phyloP scores from a whole-genome alignment of 2,797 vertebrate genomes.

The Anguilla anguilla region DNA sequence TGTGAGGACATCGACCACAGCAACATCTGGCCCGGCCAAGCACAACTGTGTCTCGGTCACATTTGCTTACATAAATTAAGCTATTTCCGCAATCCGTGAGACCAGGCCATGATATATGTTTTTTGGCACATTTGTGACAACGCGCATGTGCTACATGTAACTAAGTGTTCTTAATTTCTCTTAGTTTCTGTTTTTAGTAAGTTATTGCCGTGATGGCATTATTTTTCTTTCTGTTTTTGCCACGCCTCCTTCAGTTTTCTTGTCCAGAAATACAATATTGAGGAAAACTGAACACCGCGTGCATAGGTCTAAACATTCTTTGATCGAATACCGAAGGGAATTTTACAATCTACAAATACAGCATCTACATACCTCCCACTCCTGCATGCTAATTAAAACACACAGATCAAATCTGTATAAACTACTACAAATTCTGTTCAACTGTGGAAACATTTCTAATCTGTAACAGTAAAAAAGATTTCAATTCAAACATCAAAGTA shows the following conservation, averaged over 20 bases:
- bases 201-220: not conserved
- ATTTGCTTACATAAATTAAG: slow-evolving; percentile 72
- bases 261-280: not conserved
- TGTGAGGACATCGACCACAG: slow-evolving; percentile 74
- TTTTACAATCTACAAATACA: not conserved
- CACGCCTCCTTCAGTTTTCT: not conserved
- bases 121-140: slow-evolving; percentile 62
- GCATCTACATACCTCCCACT: not conserved
- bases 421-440: not conserved
- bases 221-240: not conserved
- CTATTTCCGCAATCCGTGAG: slow-evolving; percentile 65
- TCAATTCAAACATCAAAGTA: not conserved
- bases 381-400: not conserved
- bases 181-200: not conserved
- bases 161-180: not conserved
- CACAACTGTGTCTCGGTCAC: slow-evolving; percentile 74
- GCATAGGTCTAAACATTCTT: not conserved
- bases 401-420: not conserved
- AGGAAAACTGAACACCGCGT: not conserved
- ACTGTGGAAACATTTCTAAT: not conserved
- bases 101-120: slow-evolving; percentile 74
- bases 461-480: not conserved
- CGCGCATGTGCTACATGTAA: not conserved
- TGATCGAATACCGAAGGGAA: not conserved
- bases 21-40: slow-evolving; percentile 78